Evolutionary conservation across 2,888 invertebrate genomes (phyloP).

Genomic region (Eristalis pertinax): DNA sequence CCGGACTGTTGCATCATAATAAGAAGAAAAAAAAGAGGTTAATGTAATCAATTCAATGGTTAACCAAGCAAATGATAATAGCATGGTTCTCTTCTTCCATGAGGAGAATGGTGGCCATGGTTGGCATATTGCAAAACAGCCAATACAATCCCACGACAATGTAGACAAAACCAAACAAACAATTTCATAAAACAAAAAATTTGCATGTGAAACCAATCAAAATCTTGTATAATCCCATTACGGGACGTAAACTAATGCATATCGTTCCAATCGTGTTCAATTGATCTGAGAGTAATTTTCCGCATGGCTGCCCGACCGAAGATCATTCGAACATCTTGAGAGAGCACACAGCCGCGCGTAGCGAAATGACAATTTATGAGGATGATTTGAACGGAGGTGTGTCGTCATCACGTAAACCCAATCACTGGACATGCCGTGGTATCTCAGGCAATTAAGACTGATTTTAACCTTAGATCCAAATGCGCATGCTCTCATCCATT

Average conservation of each 20-base stretch:
- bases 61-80: too few species aligned
- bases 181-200: neutral
- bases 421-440: constrained; percentile 9
- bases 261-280: constrained; percentile 21
- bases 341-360: neutral
- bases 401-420: constrained; percentile 37
- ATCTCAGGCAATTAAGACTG: constrained; percentile 58
- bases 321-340: neutral
- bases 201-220: neutral
- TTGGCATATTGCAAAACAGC: too few species aligned
- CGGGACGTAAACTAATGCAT: neutral
- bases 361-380: constrained; percentile 42
- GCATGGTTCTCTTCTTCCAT: too few species aligned
- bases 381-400: constrained; percentile 46
- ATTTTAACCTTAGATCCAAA: constrained; percentile 47
- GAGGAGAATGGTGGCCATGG: too few species aligned
- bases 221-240: neutral
- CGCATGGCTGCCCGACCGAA: constrained; percentile 40
- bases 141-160: too few species aligned
- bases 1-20: too few species aligned
- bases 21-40: too few species aligned
- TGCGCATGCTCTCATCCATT: neutral
- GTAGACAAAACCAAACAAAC: neutral
- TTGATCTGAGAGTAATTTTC: constrained; percentile 54
- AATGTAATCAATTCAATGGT: too few species aligned